A percentile compares a stretch with the other conserved stretches of the same genome.
These are phyloP conservation scores for Linyphia triangularis DNA, from an alignment of 2,888 invertebrate species.

Conservation along the genomic window DNA sequence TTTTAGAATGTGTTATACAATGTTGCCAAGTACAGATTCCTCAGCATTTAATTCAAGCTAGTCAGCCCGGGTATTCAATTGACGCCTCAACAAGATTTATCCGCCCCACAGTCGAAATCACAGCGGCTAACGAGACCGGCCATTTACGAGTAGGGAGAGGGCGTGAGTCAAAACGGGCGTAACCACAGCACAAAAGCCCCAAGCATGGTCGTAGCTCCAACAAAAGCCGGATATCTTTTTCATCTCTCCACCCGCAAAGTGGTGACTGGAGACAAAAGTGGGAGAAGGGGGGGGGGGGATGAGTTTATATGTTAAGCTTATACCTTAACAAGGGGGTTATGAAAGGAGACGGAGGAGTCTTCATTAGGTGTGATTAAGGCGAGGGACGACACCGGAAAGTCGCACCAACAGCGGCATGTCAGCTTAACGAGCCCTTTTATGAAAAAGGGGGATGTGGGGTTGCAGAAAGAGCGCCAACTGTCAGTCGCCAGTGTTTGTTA, in stretches of 20 bases:
- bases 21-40: too few relatives aligned
- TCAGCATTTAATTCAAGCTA: too few relatives aligned
- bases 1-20: too few relatives aligned
- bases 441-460: constrained; percentile 42
- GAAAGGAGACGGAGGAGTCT: constrained; percentile 59
- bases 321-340: constrained; percentile 62
- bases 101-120: background rate
- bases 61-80: too few relatives aligned
- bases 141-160: background rate
- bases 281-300: background rate
- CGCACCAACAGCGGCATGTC: constrained; percentile 33
- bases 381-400: constrained; percentile 62
- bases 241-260: background rate
- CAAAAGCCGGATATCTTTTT: constrained; percentile 28
- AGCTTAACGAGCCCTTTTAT: constrained; percentile 60
- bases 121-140: background rate
- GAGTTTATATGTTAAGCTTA: constrained; percentile 47
- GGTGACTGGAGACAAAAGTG: background rate
- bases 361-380: constrained; percentile 74
- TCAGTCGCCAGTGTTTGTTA: too few relatives aligned
- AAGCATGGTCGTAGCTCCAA: constrained; percentile 29
- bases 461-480: background rate
- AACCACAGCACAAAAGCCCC: constrained; percentile 10
- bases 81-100: background rate
- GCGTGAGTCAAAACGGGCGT: constrained; percentile 63